phyloP scores from a whole-genome alignment of 2,888 invertebrate species.

The Spatulosminthurus flaviceps region DNA sequence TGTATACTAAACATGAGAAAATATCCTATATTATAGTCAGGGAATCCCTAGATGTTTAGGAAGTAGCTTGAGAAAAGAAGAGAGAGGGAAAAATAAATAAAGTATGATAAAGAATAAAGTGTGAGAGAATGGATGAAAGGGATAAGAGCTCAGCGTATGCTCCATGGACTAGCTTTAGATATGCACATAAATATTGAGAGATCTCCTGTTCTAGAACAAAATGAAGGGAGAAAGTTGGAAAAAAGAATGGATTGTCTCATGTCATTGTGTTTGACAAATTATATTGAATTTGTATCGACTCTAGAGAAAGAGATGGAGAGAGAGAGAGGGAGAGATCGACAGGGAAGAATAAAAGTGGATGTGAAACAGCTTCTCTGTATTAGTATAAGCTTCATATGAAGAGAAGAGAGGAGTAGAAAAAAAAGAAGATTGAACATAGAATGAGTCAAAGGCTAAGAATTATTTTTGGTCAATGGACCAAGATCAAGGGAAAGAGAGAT shows the following conservation, averaged over 20 bases:
- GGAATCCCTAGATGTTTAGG: too few relatives aligned
- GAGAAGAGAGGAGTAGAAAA: not conserved
- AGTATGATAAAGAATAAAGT: too few relatives aligned
- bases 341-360: not conserved
- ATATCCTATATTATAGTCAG: too few relatives aligned
- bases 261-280: constrained; percentile 24
- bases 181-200: not conserved
- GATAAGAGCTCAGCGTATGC: not conserved
- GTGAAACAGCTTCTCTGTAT: not conserved
- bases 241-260: constrained; percentile 11
- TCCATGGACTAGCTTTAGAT: too few relatives aligned
- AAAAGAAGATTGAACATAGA: constrained; percentile 2
- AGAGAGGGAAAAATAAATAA: too few relatives aligned
- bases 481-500: constrained; percentile 19
- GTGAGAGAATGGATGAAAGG: not conserved
- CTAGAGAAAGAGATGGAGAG: not conserved
- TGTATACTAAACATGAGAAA: too few relatives aligned
- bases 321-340: not conserved
- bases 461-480: constrained; percentile 42
- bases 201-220: not conserved
- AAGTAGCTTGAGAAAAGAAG: too few relatives aligned
- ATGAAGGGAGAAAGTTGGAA: not conserved
- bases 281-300: constrained; percentile 16
- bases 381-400: not conserved
- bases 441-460: constrained; percentile 29